phyloP scores from a whole-genome alignment of 2,888 invertebrate genomes.

The Pheosia tremula region DNA sequence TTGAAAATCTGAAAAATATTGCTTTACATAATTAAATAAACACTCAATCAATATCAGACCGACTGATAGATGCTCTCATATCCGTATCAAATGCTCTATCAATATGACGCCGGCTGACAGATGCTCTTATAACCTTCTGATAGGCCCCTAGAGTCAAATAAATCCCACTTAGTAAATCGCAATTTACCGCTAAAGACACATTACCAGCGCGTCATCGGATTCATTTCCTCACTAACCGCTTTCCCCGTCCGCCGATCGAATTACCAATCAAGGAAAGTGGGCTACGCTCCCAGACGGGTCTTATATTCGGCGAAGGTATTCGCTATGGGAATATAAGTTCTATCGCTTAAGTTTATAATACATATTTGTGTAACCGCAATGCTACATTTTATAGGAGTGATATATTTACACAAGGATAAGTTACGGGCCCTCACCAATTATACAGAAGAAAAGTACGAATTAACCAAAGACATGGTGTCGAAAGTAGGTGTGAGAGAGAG shows the following conservation, averaged over 20 bases:
- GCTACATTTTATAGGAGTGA: not conserved
- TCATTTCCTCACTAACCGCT: constrained; percentile 50
- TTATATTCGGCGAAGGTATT: constrained; percentile 4
- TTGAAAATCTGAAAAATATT: too few relatives aligned
- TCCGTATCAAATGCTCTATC: too few relatives aligned
- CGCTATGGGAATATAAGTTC: constrained; percentile 18
- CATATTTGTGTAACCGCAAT: not conserved
- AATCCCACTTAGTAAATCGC: not conserved
- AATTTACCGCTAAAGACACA: constrained; percentile 27
- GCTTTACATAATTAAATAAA: too few relatives aligned
- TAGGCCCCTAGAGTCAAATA: too few relatives aligned
- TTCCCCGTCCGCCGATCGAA: constrained; percentile 54
- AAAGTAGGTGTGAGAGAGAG: not conserved
- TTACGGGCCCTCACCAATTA: too few relatives aligned
- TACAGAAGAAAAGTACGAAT: too few relatives aligned
- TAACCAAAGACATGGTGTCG: not conserved
- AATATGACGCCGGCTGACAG: too few relatives aligned
- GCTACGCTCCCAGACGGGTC: constrained; percentile 31
- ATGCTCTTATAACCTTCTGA: too few relatives aligned
- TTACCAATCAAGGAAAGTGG: constrained; percentile 63
- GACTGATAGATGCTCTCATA: not conserved
- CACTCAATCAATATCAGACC: too few relatives aligned
- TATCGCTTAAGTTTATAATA: constrained; percentile 11
- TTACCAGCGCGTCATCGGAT: constrained; percentile 37
- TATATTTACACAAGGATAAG: too few relatives aligned